phyloP scores from a whole-genome alignment of 2,113 vertebrate genomes.

The Neomonachus schauinslandi region DNA sequence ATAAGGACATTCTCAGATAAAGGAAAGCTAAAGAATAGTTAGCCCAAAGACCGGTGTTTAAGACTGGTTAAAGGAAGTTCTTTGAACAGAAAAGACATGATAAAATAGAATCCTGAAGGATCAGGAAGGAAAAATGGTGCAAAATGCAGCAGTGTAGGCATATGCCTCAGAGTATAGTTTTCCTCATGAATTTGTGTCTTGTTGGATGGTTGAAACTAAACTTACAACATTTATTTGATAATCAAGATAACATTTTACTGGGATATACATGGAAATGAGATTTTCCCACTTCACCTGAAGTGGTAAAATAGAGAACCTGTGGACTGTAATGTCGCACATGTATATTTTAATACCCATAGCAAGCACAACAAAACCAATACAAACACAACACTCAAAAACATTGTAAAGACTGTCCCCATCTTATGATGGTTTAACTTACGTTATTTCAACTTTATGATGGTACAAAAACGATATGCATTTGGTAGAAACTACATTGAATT shows the following conservation, averaged over 20 bases:
- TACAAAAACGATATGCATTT: not conserved
- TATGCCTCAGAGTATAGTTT: not conserved
- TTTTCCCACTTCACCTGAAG: not conserved
- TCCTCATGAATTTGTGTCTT: not conserved
- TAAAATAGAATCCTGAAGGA: not conserved
- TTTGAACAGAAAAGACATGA: not conserved
- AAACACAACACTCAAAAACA: not conserved
- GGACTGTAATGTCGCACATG: not conserved
- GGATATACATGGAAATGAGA: not conserved
- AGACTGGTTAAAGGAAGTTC: not conserved
- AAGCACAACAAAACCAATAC: not conserved
- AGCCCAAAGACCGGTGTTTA: not conserved
- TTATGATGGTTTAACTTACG: not conserved
- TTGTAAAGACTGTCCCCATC: not conserved
- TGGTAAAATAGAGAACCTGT: not conserved
- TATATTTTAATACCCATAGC: not conserved
- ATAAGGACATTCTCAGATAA: not conserved
- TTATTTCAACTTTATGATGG: not conserved
- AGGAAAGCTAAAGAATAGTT: not conserved
- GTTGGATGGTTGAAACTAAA: not conserved
- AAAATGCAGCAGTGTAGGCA: not conserved
- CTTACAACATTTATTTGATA: not conserved
- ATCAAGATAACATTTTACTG: not conserved
- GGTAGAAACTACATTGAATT: not conserved
- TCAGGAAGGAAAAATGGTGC: not conserved